A percentile compares a stretch with the other conserved stretches of the same genome.
phyloP scores from a whole-genome alignment of 64 coral and sea anemone species.

The Pachyseris speciosa region DNA sequence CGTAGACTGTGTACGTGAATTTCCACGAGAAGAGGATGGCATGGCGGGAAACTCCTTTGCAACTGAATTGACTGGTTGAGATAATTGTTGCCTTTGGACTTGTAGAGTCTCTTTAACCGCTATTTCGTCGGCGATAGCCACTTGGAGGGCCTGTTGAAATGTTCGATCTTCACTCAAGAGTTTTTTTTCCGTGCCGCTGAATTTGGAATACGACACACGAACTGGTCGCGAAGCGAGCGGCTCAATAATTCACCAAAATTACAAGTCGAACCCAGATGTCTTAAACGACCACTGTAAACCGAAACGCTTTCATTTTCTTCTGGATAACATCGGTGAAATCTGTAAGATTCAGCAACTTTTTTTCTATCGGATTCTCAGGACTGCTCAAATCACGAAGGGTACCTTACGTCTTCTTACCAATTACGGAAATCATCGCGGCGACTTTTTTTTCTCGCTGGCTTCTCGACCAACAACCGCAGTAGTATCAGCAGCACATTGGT shows the following conservation, averaged over 20 bases:
- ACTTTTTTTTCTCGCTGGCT: slow-evolving; percentile 43
- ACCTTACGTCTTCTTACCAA: slow-evolving; percentile 51
- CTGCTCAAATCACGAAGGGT: neutral
- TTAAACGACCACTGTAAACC: slow-evolving; percentile 33
- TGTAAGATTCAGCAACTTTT: slow-evolving; percentile 73
- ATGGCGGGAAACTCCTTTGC: too few species aligned
- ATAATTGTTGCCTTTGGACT: too few species aligned
- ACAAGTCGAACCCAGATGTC: slow-evolving; percentile 55
- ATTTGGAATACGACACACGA: slow-evolving; percentile 65
- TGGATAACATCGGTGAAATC: slow-evolving; percentile 61
- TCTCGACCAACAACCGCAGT: neutral
- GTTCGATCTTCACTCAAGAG: too few species aligned
- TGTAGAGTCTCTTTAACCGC: too few species aligned
- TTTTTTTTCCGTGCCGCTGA: slow-evolving; percentile 50
- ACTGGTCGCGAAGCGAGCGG: slow-evolving; percentile 24
- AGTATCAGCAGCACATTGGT: slow-evolving; percentile 19
- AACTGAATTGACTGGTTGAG: too few species aligned
- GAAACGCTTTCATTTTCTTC: slow-evolving; percentile 57
- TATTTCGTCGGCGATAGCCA: too few species aligned
- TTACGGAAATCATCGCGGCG: slow-evolving; percentile 78
- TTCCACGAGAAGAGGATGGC: too few species aligned
- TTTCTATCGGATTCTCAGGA: slow-evolving; percentile 55
- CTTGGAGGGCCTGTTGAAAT: too few species aligned
- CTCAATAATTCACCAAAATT: slow-evolving; percentile 63
- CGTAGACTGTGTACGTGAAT: too few species aligned